These are phyloP conservation scores for Yponomeuta malinellus DNA, from an alignment of 2,888 invertebrate species.

Conservation along the genomic window DNA sequence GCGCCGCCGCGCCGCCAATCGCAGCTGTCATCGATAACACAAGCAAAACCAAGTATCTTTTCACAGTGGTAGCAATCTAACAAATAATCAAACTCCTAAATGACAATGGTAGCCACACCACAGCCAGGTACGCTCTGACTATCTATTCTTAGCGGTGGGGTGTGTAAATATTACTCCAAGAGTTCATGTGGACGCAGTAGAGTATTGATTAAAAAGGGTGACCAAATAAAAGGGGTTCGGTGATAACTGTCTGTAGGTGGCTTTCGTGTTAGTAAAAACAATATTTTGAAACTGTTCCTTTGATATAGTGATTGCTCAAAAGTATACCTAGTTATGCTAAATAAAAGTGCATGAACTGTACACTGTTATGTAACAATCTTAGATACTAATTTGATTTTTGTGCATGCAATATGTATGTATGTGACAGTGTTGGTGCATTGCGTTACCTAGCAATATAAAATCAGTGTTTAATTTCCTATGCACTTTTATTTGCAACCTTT, in stretches of 20 bases:
- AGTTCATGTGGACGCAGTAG: not conserved
- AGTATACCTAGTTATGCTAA: not conserved
- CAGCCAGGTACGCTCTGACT: conserved; percentile 20
- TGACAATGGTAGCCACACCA: conserved; percentile 18
- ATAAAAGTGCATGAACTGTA: not conserved
- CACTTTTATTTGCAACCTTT: not conserved
- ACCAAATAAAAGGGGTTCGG: not conserved
- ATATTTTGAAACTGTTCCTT: not conserved
- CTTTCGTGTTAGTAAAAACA: not conserved
- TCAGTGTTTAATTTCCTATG: not conserved
- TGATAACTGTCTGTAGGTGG: not conserved
- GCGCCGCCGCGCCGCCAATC: conserved; percentile 8
- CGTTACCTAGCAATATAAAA: conserved; percentile 56
- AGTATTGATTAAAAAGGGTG: conserved; percentile 19
- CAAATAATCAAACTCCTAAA: conserved; percentile 7
- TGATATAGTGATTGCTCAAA: not conserved
- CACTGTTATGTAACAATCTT: not conserved
- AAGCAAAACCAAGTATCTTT: not conserved
- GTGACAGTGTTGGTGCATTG: conserved; percentile 52
- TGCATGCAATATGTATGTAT: conserved; percentile 28
- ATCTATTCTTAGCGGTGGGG: not conserved
- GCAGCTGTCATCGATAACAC: conserved; percentile 10
- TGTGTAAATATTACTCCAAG: not conserved
- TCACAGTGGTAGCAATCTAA: not conserved
- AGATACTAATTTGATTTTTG: not conserved